phyloP scores from a whole-genome alignment of 2,888 invertebrate genomes.

The Marronus borbonicus region DNA sequence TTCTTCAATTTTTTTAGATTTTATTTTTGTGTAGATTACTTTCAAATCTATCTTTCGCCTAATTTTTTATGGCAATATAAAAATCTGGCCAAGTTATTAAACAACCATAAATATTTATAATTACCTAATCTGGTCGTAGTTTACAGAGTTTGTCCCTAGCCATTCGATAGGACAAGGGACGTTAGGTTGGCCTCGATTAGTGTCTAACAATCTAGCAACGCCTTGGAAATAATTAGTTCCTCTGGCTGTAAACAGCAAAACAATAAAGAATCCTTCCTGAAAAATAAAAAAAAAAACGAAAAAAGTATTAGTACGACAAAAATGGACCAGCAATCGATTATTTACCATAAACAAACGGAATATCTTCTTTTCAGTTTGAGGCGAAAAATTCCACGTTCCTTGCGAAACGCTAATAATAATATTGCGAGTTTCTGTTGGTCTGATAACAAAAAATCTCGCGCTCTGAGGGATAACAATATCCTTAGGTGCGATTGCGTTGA shows the following conservation, averaged over 20 bases:
- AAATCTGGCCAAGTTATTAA: constrained; percentile 1
- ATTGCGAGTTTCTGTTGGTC: constrained; percentile 73
- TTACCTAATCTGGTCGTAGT: constrained; percentile 54
- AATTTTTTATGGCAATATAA: too few species aligned
- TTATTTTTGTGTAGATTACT: too few species aligned
- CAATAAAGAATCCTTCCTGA: constrained; percentile 67
- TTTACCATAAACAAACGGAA: constrained; percentile 75
- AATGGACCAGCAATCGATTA: background rate
- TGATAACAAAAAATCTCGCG: constrained; percentile 76
- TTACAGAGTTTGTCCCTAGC: constrained; percentile 56
- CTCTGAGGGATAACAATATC: constrained; percentile 64
- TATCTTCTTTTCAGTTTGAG: constrained; percentile 76
- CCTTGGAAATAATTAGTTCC: constrained; percentile 64
- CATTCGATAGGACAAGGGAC: constrained; percentile 56
- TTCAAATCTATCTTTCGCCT: too few species aligned
- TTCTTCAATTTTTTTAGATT: too few species aligned
- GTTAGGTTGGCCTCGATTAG: constrained; percentile 51
- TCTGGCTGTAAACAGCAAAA: constrained; percentile 73
- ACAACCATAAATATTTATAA: background rate
- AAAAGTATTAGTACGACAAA: background rate
- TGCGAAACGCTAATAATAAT: constrained; percentile 74
- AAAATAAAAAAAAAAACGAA: constrained; percentile 53
- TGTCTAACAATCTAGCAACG: constrained; percentile 56
- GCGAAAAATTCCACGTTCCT: constrained; percentile 76
- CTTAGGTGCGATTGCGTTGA: constrained; percentile 59